Evolutionary conservation across 64 coral and sea anemone species (phyloP), one percentile per base, ranked within the genome.

Genomic region (Montipora cactus): DNA sequence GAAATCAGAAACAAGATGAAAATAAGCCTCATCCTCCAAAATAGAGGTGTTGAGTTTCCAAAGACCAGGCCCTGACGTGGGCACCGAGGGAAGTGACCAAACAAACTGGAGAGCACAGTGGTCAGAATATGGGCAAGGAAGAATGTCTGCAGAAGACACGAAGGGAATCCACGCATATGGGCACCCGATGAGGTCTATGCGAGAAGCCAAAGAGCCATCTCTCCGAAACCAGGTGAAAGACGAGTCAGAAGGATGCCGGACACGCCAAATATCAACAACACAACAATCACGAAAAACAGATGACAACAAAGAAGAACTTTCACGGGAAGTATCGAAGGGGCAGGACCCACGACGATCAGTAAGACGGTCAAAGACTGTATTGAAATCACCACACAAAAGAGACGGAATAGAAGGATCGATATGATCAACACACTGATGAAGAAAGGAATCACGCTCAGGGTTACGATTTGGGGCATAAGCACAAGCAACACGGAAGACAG

Each of bases 401-500:
- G 45, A 21, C 0, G 82, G 62, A 4, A 15, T 55, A 9, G 47
- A 28, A 49, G 82, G 82, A 11, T 86, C 64, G 1, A 71, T 18
- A 0, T 8, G 6, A 0, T 15, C 47, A 2, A 5, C 12, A n/a
- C 3, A 0, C 0, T 4, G 14, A 12, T 15, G 1, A 19, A 93
- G 80, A 15, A 93, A 93, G 1, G 5, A 2, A 0, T 70, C 74
- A 0, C 81, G 13, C 0, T 79, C 72, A 0, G 58, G 15, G 59
- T 82, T 90, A 1, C 18, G 71, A 18, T 96, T 96, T 3, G 86
- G 72, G 0, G 91, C 91, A 66, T 93, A 93, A 1, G 90, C 3
- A 18, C 20, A 67, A 7, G 14, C 0, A 5, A 93, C 59, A 4
- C 59, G 79, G 1, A 93, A 86, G 28, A 37, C 28, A 1, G 28